phyloP scores from a whole-genome alignment of 2,797 vertebrate genomes.

The Bovichtus variegatus region DNA sequence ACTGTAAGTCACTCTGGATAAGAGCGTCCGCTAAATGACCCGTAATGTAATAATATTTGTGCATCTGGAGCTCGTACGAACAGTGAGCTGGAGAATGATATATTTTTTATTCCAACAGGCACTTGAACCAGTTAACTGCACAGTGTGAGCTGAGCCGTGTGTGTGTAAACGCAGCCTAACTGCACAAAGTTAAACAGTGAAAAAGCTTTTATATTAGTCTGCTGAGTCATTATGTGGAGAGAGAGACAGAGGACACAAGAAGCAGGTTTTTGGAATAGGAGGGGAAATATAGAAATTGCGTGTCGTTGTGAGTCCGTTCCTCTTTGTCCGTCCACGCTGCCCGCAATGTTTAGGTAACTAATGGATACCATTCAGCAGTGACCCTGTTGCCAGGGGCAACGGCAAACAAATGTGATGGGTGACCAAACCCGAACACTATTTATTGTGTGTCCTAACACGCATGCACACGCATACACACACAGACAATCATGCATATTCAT shows the following conservation, averaged over 20 bases:
- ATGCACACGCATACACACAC: background rate
- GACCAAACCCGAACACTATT: constrained; percentile 22
- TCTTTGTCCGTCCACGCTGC: constrained; percentile 29
- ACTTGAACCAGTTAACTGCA: too few species aligned
- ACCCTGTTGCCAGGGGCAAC: constrained; percentile 67
- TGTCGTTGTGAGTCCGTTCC: too few species aligned
- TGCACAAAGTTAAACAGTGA: background rate
- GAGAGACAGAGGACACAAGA: background rate
- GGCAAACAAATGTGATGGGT: constrained; percentile 42
- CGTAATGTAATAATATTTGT: too few species aligned
- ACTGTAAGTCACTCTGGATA: too few species aligned
- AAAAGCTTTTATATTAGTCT: background rate
- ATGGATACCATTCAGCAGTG: constrained; percentile 53
- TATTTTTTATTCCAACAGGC: background rate
- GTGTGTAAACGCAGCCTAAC: background rate
- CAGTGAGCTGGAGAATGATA: background rate
- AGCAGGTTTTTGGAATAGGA: background rate
- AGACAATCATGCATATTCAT: constrained; percentile 26
- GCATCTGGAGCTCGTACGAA: background rate
- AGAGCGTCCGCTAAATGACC: too few species aligned
- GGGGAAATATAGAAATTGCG: background rate
- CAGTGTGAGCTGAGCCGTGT: background rate
- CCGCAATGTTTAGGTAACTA: constrained; percentile 63
- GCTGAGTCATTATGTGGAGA: too few species aligned
- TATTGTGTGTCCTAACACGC: constrained; percentile 1